A percentile compares a stretch with the other conserved stretches of the same genome.
Conservation (phyloP, 2,888 invertebrate species). For the Campopleginae sp. region DNA sequence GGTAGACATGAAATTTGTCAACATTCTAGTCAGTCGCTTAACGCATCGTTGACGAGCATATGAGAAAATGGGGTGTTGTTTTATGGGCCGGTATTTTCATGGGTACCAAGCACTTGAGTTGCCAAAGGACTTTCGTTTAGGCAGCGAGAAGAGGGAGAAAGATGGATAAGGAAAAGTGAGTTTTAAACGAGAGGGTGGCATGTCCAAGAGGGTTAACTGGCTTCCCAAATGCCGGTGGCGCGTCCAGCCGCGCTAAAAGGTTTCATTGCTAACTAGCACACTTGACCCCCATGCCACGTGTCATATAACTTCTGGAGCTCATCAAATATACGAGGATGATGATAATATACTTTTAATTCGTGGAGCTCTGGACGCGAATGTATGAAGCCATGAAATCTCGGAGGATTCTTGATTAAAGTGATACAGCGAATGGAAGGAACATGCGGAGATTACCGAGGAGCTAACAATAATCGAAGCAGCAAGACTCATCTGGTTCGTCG, state of each 20-base stretch:
- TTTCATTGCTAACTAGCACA: constrained; percentile 53
- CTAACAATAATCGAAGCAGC: constrained; percentile 51
- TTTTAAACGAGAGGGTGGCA: constrained; percentile 56
- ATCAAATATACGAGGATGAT: constrained; percentile 33
- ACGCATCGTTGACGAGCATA: constrained; percentile 44
- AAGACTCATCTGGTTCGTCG: background rate
- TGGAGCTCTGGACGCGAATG: background rate
- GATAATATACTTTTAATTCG: constrained; percentile 11
- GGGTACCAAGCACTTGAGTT: constrained; percentile 52
- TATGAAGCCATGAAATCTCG: constrained; percentile 6
- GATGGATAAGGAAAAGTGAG: constrained; percentile 45
- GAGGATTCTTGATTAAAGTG: constrained; percentile 3
- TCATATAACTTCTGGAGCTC: constrained; percentile 57
- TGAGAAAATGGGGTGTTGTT: constrained; percentile 33
- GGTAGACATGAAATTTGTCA: constrained; percentile 34
- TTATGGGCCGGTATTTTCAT: constrained; percentile 56
- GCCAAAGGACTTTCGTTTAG: constrained; percentile 26
- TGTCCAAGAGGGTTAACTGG: constrained; percentile 68
- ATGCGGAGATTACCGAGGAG: constrained; percentile 49
- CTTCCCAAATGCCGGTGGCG: constrained; percentile 51
- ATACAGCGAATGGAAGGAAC: background rate
- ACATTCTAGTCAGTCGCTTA: constrained; percentile 43
- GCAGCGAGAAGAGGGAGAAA: constrained; percentile 16
- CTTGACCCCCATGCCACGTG: constrained; percentile 23
- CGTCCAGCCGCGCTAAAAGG: constrained; percentile 64